These are phyloP conservation scores for Liodrosophila aerea DNA, from an alignment of 2,888 invertebrate species.

Conservation along the genomic window DNA sequence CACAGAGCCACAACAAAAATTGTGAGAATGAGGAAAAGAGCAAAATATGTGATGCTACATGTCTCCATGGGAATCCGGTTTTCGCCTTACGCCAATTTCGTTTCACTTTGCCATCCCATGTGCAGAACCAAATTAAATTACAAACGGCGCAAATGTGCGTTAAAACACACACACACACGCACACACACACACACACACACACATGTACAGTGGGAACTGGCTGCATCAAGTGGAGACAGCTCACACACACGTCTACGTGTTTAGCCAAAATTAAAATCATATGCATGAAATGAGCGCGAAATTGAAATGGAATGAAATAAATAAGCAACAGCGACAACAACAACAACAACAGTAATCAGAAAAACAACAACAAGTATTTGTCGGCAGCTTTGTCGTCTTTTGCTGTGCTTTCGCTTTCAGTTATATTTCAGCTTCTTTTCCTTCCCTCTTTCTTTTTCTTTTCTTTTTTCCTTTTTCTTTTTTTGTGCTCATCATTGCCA, in stretches of 20 bases:
- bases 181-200: constrained; percentile 15
- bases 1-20: background rate
- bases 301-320: constrained; percentile 76
- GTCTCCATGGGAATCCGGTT: constrained; percentile 26
- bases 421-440: constrained; percentile 29
- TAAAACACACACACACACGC: constrained; percentile 24
- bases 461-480: too few species aligned
- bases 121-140: constrained; percentile 64
- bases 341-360: constrained; percentile 6
- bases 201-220: background rate
- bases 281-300: constrained; percentile 76
- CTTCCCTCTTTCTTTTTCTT: too few species aligned
- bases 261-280: constrained; percentile 70
- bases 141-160: constrained; percentile 56
- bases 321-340: constrained; percentile 37
- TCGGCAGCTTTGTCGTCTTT: constrained; percentile 26
- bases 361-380: background rate
- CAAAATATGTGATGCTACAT: background rate
- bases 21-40: background rate
- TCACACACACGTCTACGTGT: constrained; percentile 26
- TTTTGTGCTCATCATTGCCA: constrained; percentile 51
- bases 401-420: constrained; percentile 32
- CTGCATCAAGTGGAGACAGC: background rate
- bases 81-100: constrained; percentile 41
- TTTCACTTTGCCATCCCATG: constrained; percentile 39